Conservation (phyloP, 2,797 vertebrate genomes). For the Aeoliscus strigatus region DNA sequence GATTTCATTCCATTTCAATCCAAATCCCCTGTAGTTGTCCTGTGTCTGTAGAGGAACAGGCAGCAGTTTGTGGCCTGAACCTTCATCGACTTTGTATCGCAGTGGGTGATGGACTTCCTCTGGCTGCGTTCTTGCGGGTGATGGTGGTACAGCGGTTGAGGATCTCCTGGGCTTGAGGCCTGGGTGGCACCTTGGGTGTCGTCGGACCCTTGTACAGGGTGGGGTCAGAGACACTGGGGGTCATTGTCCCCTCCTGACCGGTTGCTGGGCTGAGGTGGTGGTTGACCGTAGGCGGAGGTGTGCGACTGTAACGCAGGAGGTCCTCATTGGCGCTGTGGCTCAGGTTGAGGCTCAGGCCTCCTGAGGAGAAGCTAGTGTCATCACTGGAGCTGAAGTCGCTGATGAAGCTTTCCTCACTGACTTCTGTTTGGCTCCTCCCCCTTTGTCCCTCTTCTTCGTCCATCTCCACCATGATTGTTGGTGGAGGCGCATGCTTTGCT, state of each 20-base stretch:
- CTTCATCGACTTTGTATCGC: slow-evolving; percentile 16
- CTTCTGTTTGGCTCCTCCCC: background rate
- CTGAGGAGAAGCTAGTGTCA: slow-evolving; percentile 20
- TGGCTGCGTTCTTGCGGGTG: slow-evolving; percentile 71
- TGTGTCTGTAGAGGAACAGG: too few species aligned
- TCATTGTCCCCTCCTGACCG: background rate
- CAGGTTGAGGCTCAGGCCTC: slow-evolving; percentile 10
- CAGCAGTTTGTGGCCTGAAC: background rate
- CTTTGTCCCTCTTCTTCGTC: background rate
- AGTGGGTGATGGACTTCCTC: background rate
- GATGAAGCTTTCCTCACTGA: slow-evolving; percentile 15
- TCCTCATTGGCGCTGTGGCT: slow-evolving; percentile 5
- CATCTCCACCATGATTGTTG: slow-evolving; percentile 51
- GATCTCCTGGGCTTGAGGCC: slow-evolving; percentile 75
- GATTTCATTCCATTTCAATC: too few species aligned
- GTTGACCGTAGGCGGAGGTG: background rate
- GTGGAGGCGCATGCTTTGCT: background rate
- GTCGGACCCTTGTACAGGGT: slow-evolving; percentile 49
- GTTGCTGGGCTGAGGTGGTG: slow-evolving; percentile 34
- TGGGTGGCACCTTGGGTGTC: slow-evolving; percentile 73
- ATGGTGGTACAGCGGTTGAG: slow-evolving; percentile 76
- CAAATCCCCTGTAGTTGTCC: too few species aligned
- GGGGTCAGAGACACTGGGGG: slow-evolving; percentile 50
- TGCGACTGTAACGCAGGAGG: slow-evolving; percentile 25
- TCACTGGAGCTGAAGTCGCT: slow-evolving; percentile 46